Conservation (phyloP, 2,113 vertebrate species). For the Alethe diademata region DNA sequence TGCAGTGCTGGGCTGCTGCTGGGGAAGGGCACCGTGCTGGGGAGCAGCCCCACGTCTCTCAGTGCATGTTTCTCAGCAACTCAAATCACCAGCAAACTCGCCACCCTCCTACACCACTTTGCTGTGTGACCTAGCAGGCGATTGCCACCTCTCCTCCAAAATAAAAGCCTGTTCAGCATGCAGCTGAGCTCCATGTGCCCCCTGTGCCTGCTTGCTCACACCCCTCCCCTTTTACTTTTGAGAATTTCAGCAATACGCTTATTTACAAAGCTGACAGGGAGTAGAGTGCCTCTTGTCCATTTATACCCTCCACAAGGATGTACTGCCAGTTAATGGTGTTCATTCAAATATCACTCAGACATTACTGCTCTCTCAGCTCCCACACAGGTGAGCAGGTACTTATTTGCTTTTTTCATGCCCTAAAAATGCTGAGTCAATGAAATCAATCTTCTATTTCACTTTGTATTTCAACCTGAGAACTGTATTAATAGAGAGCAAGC, state of each 20-base stretch:
- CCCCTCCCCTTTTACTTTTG: background rate
- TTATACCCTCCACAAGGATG: background rate
- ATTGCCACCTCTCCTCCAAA: conserved; percentile 70
- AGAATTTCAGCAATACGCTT: background rate
- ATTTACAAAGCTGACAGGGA: background rate
- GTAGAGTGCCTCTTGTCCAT: background rate
- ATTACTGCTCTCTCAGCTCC: background rate
- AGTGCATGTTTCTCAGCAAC: conserved; percentile 16
- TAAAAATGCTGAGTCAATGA: background rate
- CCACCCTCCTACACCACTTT: conserved; percentile 52
- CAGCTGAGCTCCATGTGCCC: background rate
- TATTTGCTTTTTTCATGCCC: background rate
- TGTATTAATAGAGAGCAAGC: background rate
- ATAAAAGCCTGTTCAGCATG: conserved; percentile 68
- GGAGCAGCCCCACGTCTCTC: background rate
- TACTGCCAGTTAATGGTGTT: background rate
- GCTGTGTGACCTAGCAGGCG: conserved; percentile 55
- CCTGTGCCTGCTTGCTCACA: background rate
- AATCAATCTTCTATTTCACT: background rate
- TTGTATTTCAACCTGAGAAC: background rate
- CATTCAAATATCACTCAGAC: background rate
- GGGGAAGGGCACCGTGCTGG: background rate
- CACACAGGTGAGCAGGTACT: background rate
- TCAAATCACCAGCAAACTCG: conserved; percentile 28
- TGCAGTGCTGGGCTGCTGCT: conserved; percentile 16